phyloP scores from a whole-genome alignment of 2,888 invertebrate genomes.

The Eristalinus aeneus region DNA sequence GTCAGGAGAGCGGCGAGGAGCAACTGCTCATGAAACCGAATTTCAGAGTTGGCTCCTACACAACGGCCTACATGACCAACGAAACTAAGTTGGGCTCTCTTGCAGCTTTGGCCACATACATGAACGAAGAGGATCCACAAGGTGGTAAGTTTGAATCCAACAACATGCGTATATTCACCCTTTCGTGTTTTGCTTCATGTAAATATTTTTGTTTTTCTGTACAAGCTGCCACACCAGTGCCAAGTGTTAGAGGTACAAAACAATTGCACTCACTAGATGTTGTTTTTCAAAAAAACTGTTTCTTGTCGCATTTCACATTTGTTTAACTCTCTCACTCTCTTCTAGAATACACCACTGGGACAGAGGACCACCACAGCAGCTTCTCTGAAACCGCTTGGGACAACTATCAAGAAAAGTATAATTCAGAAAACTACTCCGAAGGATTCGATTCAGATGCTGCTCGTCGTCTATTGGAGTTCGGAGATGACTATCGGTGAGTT shows the following conservation, averaged over 20 bases:
- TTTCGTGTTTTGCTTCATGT: conserved; percentile 54
- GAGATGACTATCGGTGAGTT: conserved; percentile 90
- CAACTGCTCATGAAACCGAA: conserved; percentile 82
- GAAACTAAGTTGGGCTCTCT: conserved; percentile 79
- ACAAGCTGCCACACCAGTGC: conserved; percentile 79
- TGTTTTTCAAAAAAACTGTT: background rate
- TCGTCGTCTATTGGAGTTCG: conserved; percentile 90
- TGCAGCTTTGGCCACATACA: conserved; percentile 80
- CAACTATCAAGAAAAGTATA: conserved; percentile 96
- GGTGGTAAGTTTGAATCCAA: conserved; percentile 74
- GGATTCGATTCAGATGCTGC: conserved; percentile 92
- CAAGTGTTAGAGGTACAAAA: conserved; percentile 76
- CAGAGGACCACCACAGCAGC: conserved; percentile 88
- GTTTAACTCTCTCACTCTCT: conserved; percentile 17
- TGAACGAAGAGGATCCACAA: conserved; percentile 72
- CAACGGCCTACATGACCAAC: conserved; percentile 77
- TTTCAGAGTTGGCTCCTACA: conserved; percentile 85
- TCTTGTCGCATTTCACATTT: background rate
- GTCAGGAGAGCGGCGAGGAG: conserved; percentile 85
- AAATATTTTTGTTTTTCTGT: conserved; percentile 70
- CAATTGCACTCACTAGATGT: conserved; percentile 47
- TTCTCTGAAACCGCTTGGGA: conserved; percentile 97
- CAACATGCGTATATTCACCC: background rate
- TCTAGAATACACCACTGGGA: conserved; percentile 83
- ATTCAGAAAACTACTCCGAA: conserved; percentile 95